These are phyloP conservation scores for Zeuzera pyrina DNA, from an alignment of 2,888 invertebrate species.

Conservation along the genomic window DNA sequence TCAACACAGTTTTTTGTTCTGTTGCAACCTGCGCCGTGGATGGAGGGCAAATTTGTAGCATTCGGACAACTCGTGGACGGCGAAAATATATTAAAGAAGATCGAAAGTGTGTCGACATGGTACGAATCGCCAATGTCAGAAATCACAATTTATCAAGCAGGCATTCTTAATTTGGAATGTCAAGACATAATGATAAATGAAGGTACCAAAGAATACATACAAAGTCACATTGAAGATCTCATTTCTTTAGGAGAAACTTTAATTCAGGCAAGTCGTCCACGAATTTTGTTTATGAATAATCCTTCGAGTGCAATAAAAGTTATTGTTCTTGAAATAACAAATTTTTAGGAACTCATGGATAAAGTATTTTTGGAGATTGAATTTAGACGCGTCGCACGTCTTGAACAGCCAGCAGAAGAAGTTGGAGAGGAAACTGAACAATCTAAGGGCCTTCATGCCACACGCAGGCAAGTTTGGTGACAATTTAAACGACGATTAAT, in stretches of 20 bases:
- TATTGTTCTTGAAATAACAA: neutral
- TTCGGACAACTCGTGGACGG: conserved; percentile 83
- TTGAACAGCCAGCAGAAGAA: conserved; percentile 20
- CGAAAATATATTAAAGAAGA: conserved; percentile 69
- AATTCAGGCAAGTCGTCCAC: conserved; percentile 29
- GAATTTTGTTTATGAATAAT: neutral
- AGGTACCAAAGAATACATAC: conserved; percentile 38
- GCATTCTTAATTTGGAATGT: conserved; percentile 50
- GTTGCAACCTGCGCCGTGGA: conserved; percentile 78
- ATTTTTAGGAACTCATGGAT: conserved; percentile 30
- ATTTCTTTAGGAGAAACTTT: conserved; percentile 31
- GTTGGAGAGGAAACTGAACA: conserved; percentile 21
- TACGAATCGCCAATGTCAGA: conserved; percentile 72
- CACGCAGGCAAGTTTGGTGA: conserved; percentile 45
- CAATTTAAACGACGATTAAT: too few species aligned
- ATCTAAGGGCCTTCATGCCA: conserved; percentile 18
- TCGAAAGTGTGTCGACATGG: conserved; percentile 75
- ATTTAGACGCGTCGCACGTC: conserved; percentile 21
- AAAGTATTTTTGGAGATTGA: conserved; percentile 34
- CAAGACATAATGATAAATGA: conserved; percentile 43
- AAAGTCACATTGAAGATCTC: conserved; percentile 48
- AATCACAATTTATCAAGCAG: conserved; percentile 37
- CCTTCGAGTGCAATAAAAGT: neutral
- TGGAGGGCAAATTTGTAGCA: conserved; percentile 80
- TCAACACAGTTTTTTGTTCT: conserved; percentile 80